These are phyloP conservation scores for Sternotherus odoratus DNA, from an alignment of 2,797 vertebrate species.

Conservation along the genomic window DNA sequence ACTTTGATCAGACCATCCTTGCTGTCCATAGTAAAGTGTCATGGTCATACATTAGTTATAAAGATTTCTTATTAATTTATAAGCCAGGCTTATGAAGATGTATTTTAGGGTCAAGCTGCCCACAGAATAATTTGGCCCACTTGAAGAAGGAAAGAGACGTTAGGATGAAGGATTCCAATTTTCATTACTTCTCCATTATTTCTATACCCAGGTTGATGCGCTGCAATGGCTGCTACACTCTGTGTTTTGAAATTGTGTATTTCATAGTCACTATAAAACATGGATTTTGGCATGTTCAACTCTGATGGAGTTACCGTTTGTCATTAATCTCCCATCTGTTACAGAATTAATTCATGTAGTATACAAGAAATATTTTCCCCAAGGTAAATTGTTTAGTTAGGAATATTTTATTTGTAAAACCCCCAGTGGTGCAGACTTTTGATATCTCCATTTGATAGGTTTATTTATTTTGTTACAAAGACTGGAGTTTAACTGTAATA, in stretches of 20 bases:
- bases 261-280: not conserved
- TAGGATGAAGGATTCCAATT: not conserved
- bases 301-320: not conserved
- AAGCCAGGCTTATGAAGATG: not conserved
- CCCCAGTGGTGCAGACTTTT: not conserved
- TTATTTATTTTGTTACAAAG: not conserved
- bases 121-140: not conserved
- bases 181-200: not conserved
- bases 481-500: not conserved
- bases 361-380: not conserved
- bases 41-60: not conserved
- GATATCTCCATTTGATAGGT: not conserved
- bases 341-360: not conserved
- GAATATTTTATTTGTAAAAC: not conserved
- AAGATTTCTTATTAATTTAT: not conserved
- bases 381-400: not conserved
- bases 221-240: not conserved
- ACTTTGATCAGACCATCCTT: not conserved
- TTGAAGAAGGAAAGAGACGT: not conserved
- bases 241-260: not conserved
- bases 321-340: constrained; percentile 15
- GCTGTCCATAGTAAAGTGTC: not conserved
- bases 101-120: not conserved
- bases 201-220: not conserved
- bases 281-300: not conserved